phyloP scores from a whole-genome alignment of 2,113 vertebrate species.

The Calyptommatus sinebrachiatus region DNA sequence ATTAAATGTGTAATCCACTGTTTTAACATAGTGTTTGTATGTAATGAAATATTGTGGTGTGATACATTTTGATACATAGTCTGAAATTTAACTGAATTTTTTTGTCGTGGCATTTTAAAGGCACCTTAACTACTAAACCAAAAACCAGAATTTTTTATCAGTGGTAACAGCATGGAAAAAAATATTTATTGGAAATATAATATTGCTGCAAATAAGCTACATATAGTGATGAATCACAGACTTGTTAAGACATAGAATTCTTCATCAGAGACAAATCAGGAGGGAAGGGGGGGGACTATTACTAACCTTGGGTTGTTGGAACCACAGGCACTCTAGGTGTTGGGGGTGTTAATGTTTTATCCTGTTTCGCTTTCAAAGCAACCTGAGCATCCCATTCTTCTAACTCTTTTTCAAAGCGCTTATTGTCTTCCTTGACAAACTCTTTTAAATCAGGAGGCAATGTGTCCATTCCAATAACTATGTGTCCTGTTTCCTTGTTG shows the following conservation, averaged over 20 bases:
- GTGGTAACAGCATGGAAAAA: neutral
- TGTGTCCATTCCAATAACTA: constrained; percentile 89
- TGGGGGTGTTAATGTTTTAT: constrained; percentile 79
- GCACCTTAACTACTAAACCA: neutral
- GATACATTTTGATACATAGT: neutral
- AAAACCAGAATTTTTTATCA: neutral
- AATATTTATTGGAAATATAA: no score
- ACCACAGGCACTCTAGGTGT: constrained; percentile 71
- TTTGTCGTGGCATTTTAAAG: no score
- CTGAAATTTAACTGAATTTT: neutral
- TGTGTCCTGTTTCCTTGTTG: constrained; percentile 92
- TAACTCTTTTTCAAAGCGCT: constrained; percentile 89
- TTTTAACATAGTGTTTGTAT: neutral
- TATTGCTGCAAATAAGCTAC: no score
- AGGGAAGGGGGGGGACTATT: neutral
- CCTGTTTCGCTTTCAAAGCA: constrained; percentile 85
- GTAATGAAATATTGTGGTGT: neutral
- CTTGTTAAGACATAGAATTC: no score
- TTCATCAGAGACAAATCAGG: neutral
- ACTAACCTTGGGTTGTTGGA: constrained; percentile 73
- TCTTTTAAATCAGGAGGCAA: constrained; percentile 90
- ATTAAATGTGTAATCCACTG: no score
- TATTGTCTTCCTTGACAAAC: constrained; percentile 92
- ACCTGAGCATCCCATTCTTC: constrained; percentile 89
- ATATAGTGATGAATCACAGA: no score